Percentiles rank a stretch among this genome's conserved stretches.
Evolutionary conservation across 2,888 invertebrate species (phyloP).

Genomic region (Drosophila bunnanda): DNA sequence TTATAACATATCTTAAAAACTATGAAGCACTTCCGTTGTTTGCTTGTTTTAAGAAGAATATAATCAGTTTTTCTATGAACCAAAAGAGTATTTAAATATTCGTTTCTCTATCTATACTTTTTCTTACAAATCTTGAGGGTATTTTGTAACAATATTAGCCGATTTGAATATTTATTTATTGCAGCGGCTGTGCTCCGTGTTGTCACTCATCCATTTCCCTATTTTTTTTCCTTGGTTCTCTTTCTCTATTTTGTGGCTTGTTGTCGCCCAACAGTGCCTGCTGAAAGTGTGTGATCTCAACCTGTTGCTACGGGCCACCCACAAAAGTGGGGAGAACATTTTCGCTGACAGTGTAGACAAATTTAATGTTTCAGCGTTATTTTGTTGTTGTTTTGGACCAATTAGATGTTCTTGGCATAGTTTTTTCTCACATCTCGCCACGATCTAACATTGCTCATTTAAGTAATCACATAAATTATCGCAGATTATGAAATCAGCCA

Average conservation of each 20-base stretch:
- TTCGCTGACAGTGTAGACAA: constrained; percentile 19
- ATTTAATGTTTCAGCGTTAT: constrained; percentile 38
- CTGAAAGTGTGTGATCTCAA: background rate
- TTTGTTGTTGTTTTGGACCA: constrained; percentile 54
- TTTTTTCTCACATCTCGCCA: constrained; percentile 46
- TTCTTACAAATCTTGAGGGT: background rate
- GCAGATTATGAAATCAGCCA: constrained; percentile 60
- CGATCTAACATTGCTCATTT: constrained; percentile 66
- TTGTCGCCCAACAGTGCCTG: constrained; percentile 28
- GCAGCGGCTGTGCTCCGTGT: constrained; percentile 36
- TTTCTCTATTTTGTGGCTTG: constrained; percentile 38
- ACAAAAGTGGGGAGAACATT: constrained; percentile 27
- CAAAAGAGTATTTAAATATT: constrained; percentile 3
- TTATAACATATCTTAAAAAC: background rate
- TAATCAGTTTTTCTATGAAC: background rate
- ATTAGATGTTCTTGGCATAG: constrained; percentile 76
- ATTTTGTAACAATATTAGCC: constrained; percentile 50
- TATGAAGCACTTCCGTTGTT: background rate
- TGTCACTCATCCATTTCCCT: constrained; percentile 45
- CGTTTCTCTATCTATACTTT: background rate
- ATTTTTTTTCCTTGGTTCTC: constrained; percentile 7
- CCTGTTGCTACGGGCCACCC: constrained; percentile 53
- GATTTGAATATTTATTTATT: constrained; percentile 56
- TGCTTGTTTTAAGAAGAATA: too few species aligned
- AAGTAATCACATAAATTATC: constrained; percentile 76